phyloP scores from a whole-genome alignment of 2,888 invertebrate genomes.

The Erebia palarica region DNA sequence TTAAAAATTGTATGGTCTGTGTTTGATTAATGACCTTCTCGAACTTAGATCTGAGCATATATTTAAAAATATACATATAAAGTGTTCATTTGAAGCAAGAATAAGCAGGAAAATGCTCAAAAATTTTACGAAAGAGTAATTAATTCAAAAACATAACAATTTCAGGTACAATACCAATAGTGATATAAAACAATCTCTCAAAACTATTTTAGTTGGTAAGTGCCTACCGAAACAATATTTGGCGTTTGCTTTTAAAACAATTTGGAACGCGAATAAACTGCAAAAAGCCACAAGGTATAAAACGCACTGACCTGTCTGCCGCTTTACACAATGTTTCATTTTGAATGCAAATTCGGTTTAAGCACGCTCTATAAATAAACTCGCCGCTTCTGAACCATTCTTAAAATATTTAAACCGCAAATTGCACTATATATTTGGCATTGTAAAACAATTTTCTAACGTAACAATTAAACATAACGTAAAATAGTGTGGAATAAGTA shows the following conservation, averaged over 20 bases:
- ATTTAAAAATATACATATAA: too few species aligned
- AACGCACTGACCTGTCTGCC: background rate
- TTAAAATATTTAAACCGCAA: background rate
- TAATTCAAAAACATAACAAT: too few species aligned
- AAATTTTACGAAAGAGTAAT: too few species aligned
- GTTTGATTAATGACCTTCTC: too few species aligned
- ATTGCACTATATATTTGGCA: background rate
- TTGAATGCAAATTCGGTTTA: background rate
- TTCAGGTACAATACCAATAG: too few species aligned
- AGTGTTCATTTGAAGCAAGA: too few species aligned
- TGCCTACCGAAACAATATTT: background rate
- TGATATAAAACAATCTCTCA: background rate
- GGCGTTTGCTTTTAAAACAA: background rate
- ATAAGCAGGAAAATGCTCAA: too few species aligned
- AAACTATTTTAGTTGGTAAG: background rate
- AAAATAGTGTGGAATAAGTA: background rate
- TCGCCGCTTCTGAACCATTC: background rate
- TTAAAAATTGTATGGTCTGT: too few species aligned
- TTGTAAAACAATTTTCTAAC: background rate
- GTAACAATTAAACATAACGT: background rate
- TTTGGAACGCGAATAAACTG: background rate
- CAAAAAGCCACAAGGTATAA: background rate
- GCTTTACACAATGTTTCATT: constrained; percentile 7
- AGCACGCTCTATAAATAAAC: background rate
- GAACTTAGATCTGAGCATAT: too few species aligned